phyloP scores from a whole-genome alignment of 1,140 invertebrate species.

The Heliconius nattereri region DNA sequence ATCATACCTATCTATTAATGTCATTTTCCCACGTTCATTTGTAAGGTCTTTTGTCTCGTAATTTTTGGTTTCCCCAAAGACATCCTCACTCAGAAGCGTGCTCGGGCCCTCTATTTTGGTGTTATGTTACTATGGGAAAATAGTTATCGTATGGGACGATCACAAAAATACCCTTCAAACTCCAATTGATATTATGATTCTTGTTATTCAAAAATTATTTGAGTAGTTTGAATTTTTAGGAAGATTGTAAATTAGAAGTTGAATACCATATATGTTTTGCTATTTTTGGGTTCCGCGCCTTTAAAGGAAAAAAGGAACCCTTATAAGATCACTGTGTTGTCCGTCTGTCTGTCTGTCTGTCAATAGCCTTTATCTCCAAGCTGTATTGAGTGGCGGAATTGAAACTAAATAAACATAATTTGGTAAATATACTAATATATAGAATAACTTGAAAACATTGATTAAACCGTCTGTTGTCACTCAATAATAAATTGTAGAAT shows the following conservation, averaged over 20 bases:
- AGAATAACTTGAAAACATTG: too few relatives aligned
- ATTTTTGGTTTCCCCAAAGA: conserved; percentile 52
- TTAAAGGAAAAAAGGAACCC: too few relatives aligned
- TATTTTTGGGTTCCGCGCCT: too few relatives aligned
- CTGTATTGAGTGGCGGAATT: too few relatives aligned
- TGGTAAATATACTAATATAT: too few relatives aligned
- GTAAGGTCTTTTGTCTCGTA: conserved; percentile 47
- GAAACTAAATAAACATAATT: too few relatives aligned
- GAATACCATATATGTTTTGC: too few relatives aligned
- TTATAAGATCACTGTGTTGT: too few relatives aligned
- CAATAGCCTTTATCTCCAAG: too few relatives aligned
- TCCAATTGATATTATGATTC: conserved; percentile 21
- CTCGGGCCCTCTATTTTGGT: conserved; percentile 47
- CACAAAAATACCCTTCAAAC: conserved; percentile 32
- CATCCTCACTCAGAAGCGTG: conserved; percentile 45
- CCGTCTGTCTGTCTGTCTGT: too few relatives aligned
- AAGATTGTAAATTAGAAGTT: not conserved
- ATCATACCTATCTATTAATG: not conserved
- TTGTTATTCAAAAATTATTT: conserved; percentile 22
- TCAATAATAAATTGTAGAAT: not conserved
- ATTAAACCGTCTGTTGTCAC: not conserved
- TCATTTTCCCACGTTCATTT: conserved; percentile 7
- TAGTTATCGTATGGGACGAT: conserved; percentile 52
- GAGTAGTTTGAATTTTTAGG: not conserved
- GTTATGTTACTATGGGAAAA: conserved; percentile 68